Evolutionary conservation across 2,888 invertebrate genomes (phyloP), one percentile per base, ranked within the genome.

Genomic region (Torymus auratus): DNA sequence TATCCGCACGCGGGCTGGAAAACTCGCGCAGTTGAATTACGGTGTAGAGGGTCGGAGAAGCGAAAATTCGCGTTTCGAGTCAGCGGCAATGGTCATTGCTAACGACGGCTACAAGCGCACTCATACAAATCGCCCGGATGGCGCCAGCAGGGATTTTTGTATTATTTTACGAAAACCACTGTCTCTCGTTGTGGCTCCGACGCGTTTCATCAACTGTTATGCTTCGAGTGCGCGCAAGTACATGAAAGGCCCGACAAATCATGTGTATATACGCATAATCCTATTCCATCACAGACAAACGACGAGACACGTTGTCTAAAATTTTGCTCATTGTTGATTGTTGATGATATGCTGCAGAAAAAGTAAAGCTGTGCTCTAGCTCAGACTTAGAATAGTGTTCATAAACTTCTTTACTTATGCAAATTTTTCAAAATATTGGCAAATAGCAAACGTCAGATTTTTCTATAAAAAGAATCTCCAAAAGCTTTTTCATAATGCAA

Each of bases 51-150:
- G 28, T 28, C 3, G 28, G 77, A 75, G 61, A 82, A 81, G 78
- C 50, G 82, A 84, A 85, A 85, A 85, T 84, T 84, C 85, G 77
- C 85, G 74, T 83, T 82, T 78, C 82, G 79, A 73, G 75, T 73
- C 68, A 74, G 64, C 78, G 67, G 72, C 65, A 67, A 71, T 75
- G 83, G 84, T 84, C 85, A 86, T 85, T 73, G 80, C 78, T 78
- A 70, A 71, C 62, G 61, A 69, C 73, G 69, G 76, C 5, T 61
- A 69, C 56, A 56, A 71, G 64, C 70, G 52, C 52, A 69, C 73
- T 73, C 77, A 53, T 79, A 78, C 74, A 78, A 80, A 67, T 65
- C 70, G 67, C 61, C 60, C 23, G 67, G 52, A 41, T 70, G 67
- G 71, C 62, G 56, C 78, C 64, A 20, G 56, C 56, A 50, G 4